A percentile compares a stretch with the other conserved stretches of the same genome.
Evolutionary conservation across 1,140 invertebrate species (phyloP).

Genomic region (Lordiphosa stackelbergi): DNA sequence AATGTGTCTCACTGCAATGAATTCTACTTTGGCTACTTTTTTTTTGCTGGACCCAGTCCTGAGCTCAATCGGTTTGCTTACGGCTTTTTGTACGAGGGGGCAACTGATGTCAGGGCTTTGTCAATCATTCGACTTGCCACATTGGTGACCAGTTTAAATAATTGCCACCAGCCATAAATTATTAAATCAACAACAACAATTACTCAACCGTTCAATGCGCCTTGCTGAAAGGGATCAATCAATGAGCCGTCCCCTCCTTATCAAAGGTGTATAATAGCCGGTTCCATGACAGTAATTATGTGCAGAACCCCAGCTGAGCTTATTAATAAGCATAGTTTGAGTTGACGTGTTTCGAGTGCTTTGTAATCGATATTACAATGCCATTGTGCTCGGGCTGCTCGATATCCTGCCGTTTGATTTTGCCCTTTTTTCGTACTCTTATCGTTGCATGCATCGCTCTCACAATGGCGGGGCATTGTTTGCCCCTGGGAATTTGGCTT

Average conservation of each 20-base stretch:
- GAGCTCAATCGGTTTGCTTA: slow-evolving; percentile 22
- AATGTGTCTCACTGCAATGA: slow-evolving; percentile 43
- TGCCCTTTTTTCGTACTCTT: slow-evolving; percentile 54
- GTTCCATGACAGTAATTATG: slow-evolving; percentile 70
- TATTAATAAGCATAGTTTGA: slow-evolving; percentile 48
- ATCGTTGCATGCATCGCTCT: slow-evolving; percentile 45
- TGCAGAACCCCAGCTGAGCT: slow-evolving; percentile 8
- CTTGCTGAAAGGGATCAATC: slow-evolving; percentile 57
- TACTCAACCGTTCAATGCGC: slow-evolving; percentile 49
- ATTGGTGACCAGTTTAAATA: slow-evolving; percentile 52
- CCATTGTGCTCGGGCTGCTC: slow-evolving; percentile 50
- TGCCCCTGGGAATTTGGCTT: slow-evolving; percentile 38
- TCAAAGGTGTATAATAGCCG: slow-evolving; percentile 53
- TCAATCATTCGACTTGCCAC: slow-evolving; percentile 8
- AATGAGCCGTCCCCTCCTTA: slow-evolving; percentile 20
- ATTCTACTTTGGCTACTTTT: slow-evolving; percentile 39
- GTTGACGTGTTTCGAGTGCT: slow-evolving; percentile 48
- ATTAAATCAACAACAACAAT: slow-evolving; percentile 74
- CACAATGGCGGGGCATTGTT: slow-evolving; percentile 34
- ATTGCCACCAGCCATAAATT: slow-evolving; percentile 60
- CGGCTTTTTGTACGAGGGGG: slow-evolving; percentile 24
- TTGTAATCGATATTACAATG: slow-evolving; percentile 73
- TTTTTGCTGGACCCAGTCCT: neutral
- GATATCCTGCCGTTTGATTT: slow-evolving; percentile 25
- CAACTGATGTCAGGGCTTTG: slow-evolving; percentile 49